phyloP scores from a whole-genome alignment of 2,888 invertebrate genomes.

The Nemotelus nigrinus region DNA sequence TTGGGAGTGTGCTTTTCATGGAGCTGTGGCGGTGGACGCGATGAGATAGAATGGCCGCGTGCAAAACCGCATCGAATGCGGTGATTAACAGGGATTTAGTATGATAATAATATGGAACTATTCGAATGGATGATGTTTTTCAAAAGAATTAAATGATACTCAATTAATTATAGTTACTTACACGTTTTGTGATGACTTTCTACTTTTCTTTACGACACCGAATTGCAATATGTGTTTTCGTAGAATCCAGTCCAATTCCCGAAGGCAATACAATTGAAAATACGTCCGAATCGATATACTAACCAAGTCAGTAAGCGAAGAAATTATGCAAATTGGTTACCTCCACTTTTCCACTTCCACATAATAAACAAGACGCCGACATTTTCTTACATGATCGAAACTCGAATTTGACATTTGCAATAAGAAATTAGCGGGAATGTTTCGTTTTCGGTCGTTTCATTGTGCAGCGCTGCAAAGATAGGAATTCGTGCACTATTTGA shows the following conservation, averaged over 20 bases:
- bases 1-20: background rate
- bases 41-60: background rate
- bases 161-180: too few relatives aligned
- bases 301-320: background rate
- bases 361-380: conserved; percentile 11
- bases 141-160: background rate
- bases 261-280: too few relatives aligned
- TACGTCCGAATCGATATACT: too few relatives aligned
- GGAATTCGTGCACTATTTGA: too few relatives aligned
- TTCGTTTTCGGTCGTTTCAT: conserved; percentile 8
- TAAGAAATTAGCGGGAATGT: background rate
- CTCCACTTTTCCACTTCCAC: too few relatives aligned
- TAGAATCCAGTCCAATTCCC: too few relatives aligned
- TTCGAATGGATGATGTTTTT: background rate
- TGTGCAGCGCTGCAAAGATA: background rate
- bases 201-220: too few relatives aligned
- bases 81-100: background rate
- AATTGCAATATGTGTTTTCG: too few relatives aligned
- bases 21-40: background rate
- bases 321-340: conserved; percentile 9
- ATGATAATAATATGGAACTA: background rate
- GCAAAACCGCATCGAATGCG: background rate
- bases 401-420: background rate
- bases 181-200: too few relatives aligned
- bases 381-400: background rate